Evolutionary conservation across 2,113 vertebrate species (phyloP).

Genomic region (Centrocercus urophasianus): DNA sequence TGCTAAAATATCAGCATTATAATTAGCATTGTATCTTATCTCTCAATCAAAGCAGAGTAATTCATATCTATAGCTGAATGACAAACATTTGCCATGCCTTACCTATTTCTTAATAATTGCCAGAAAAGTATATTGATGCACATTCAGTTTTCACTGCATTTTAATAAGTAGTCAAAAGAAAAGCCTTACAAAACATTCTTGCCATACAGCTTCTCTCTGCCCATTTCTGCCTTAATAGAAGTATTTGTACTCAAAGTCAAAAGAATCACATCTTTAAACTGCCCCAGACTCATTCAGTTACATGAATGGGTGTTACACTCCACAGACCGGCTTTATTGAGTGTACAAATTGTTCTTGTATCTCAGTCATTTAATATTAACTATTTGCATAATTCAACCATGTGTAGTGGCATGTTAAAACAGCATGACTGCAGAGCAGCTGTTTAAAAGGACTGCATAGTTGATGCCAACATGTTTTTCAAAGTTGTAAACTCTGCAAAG

Average conservation of each 20-base stretch:
- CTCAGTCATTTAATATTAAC: constrained; percentile 86
- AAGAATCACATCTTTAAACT: constrained; percentile 27
- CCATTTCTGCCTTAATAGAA: background rate
- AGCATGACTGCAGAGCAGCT: constrained; percentile 90
- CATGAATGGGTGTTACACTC: constrained; percentile 29
- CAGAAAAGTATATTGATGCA: background rate
- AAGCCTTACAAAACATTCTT: constrained; percentile 10
- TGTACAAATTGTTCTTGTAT: constrained; percentile 59
- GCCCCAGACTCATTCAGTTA: background rate
- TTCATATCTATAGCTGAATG: background rate
- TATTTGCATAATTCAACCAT: constrained; percentile 89
- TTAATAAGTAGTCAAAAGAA: background rate
- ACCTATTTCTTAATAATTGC: constrained; percentile 28
- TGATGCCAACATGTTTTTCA: constrained; percentile 90
- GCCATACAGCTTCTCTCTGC: constrained; percentile 21
- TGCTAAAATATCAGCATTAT: background rate
- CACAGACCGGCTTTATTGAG: background rate
- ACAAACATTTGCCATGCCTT: constrained; percentile 3
- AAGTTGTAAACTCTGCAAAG: constrained; percentile 88
- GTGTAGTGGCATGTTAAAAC: constrained; percentile 88
- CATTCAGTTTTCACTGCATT: constrained; percentile 9
- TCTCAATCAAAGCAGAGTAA: background rate
- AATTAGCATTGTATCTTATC: background rate
- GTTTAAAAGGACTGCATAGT: constrained; percentile 85
- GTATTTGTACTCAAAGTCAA: background rate